Base-by-base conservation (phyloP, 2,113 vertebrate species). In the Caranx ignobilis region DNA sequence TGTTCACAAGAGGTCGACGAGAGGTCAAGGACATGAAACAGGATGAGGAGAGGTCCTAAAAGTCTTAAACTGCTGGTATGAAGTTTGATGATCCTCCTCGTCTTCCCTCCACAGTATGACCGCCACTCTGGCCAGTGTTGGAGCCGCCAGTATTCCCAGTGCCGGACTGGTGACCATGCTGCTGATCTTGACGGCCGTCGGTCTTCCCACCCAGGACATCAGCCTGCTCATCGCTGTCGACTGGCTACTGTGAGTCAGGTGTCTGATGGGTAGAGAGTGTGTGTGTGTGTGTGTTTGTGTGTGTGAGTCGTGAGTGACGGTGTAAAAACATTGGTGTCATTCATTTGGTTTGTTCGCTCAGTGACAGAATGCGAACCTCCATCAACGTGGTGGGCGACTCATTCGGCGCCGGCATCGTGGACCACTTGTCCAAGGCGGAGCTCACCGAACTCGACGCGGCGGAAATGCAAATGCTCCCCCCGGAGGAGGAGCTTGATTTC, bases 121-220 rank as follows among this genome's bases (percentile, higher is more conserved):
- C 0, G 96, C 96, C 68, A 96, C 96, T 1, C 88, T 96, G 82
- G 96, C 96, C 82, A 96, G 96, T 67, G 95, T 96, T 0, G 96
- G 96, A 19, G 96, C 96, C 0, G 96, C 95, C 83, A 96, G 96
- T 75, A 96, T 96, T 86, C 96, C 96, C 81, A 96, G 96, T 26
- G 95, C 96, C 0, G 96, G 96, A 35, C 93, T 96, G 75, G 96
- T 96, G 54, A 96, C 96, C 59, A 96, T 96, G 96, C 89, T 96
- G 16, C 92, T 96, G 52, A 96, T 96, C 88, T 89, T 96, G 75
- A 96, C 96, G 0, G 95, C 96, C 0, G 96, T 96, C 35, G 96
- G 96, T 2, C 92, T 96, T 5, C 96, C 96, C 0, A 96, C 96
- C 2, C 95, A 96, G 87, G 96, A 96, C 88, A 95, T 96, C 89